phyloP scores from a whole-genome alignment of 2,888 invertebrate genomes.

The Heliconius hortense region DNA sequence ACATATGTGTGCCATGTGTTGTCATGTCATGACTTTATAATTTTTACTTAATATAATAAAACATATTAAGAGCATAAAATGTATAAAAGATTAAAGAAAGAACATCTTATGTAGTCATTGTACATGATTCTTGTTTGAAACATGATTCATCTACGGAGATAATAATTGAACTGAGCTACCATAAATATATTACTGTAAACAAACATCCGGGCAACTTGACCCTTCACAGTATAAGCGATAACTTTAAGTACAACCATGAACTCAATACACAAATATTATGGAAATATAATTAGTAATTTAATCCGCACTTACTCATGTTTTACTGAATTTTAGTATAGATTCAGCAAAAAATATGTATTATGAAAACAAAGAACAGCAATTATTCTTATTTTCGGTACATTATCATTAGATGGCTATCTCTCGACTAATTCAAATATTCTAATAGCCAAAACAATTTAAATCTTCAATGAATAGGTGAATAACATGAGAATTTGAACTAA shows the following conservation, averaged over 20 bases:
- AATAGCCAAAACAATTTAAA: too few relatives aligned
- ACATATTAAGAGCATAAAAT: background rate
- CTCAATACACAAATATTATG: background rate
- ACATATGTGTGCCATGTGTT: background rate
- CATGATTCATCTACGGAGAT: background rate
- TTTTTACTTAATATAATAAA: too few relatives aligned
- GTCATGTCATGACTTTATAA: too few relatives aligned
- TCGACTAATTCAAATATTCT: too few relatives aligned
- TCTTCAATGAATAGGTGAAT: too few relatives aligned
- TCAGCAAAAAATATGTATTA: background rate
- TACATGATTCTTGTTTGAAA: background rate
- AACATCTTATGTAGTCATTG: background rate
- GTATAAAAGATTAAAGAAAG: background rate
- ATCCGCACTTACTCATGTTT: background rate
- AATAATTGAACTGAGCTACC: background rate
- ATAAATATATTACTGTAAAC: background rate
- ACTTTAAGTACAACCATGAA: background rate
- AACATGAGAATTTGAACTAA: too few relatives aligned
- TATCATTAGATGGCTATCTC: too few relatives aligned
- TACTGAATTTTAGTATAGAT: too few relatives aligned
- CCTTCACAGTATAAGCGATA: background rate
- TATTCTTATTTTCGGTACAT: too few relatives aligned
- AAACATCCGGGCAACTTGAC: background rate
- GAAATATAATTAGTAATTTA: background rate
- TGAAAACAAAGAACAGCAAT: too few relatives aligned